A percentile compares a stretch with the other conserved stretches of the same genome.
phyloP scores from a whole-genome alignment of 2,888 invertebrate species.

The Gortyna flavago region DNA sequence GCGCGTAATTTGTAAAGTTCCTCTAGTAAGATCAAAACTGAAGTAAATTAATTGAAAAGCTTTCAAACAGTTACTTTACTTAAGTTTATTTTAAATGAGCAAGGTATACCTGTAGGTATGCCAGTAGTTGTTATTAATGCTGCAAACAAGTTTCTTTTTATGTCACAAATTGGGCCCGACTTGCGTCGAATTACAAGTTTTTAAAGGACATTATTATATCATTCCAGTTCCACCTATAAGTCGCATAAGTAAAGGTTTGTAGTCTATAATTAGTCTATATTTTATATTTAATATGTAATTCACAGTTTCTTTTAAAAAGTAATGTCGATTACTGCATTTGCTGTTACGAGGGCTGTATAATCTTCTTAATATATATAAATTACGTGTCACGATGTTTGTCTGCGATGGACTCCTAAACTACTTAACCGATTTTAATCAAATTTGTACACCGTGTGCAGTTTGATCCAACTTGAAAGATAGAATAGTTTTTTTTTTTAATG shows the following conservation, averaged over 20 bases:
- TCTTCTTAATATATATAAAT: too few species aligned
- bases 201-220: background rate
- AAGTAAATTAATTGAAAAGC: background rate
- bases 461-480: too few species aligned
- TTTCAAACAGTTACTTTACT: background rate
- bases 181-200: background rate
- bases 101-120: background rate
- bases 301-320: background rate
- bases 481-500: too few species aligned
- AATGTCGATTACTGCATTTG: too few species aligned
- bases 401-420: too few species aligned
- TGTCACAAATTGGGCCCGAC: too few species aligned
- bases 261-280: background rate
- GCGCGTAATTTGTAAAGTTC: conserved; percentile 19
- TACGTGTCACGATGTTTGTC: too few species aligned
- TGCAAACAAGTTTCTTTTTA: conserved; percentile 7
- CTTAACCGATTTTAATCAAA: too few species aligned
- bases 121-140: background rate
- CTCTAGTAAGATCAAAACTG: too few species aligned
- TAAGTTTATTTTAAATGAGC: background rate
- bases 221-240: background rate
- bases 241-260: background rate
- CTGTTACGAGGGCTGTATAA: too few species aligned
- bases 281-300: background rate
- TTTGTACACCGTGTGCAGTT: too few species aligned